Evolutionary conservation across 2,797 vertebrate genomes (phyloP), one percentile per base, ranked within the genome.

Genomic region (Leptodactylus fallax): DNA sequence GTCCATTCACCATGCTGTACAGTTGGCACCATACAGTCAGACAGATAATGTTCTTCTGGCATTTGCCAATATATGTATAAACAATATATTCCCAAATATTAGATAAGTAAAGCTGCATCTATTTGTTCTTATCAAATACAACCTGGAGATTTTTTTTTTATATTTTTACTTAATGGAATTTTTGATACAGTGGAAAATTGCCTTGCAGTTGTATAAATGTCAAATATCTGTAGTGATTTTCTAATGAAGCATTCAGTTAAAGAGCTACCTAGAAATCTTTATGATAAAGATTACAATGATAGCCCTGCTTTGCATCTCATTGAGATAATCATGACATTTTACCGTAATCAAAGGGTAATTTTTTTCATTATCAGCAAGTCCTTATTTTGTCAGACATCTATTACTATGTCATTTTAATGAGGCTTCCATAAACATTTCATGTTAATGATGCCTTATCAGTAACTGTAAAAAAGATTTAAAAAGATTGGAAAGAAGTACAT

Each of bases 271-370:
- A 45, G 69, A 61, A 65, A 63, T 56, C 45, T 63, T 87, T 72
- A 58, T 58, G 74, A 88, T 71, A 88, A 77, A 78, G 51, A 67
- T 67, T 84, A 84, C 61, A 84, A 84, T 79, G 61, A 79, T 79
- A 88, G 81, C 81, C 79, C 74, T 84, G 87, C 81, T 88, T 88
- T 88, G 87, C 87, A 88, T 88, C 87, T 88, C 87, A 88, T 88
- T 84, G 72, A 84, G 74, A 83, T 79, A 84, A 88, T 88, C 61
- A 79, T 88, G 87, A 79, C 81, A 88, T 79, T 88, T 83, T 79
- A 49, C 81, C 27, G 63, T 83, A 88, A 88, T 88, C 87, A 83
- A 63, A 79, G 53, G 10, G 81, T 71, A 88, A 88, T 88, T 84
- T 88, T 51, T 78, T 69, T 79, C 87, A 84, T 88, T 83, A 88